phyloP scores from a whole-genome alignment of 2,888 invertebrate species.

The Chrysomela aeneicollis region DNA sequence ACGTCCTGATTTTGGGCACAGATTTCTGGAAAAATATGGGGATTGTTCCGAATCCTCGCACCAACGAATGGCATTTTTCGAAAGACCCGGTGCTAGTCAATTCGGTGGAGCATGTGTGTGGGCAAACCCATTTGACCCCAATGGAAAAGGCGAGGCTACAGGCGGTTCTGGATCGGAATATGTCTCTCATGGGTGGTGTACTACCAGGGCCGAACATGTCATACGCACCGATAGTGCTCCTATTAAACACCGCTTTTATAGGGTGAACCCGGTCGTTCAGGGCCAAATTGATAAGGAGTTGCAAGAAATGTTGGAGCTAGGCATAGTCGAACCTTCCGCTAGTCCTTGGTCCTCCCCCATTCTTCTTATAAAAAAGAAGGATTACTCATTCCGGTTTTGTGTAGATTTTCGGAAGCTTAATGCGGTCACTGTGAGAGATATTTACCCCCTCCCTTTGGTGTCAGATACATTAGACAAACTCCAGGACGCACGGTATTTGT shows the following conservation, averaged over 20 bases:
- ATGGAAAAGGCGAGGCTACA: no score
- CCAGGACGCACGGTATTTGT: no score
- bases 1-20: conserved; percentile 14
- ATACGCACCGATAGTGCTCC: conserved; percentile 19
- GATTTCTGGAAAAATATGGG: conserved; percentile 11
- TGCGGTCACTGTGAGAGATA: no score
- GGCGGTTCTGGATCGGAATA: not conserved
- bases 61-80: conserved; percentile 21
- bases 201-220: conserved; percentile 27
- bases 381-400: no score
- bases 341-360: conserved; percentile 49
- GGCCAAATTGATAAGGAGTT: conserved; percentile 22
- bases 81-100: not conserved
- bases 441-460: no score
- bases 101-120: not conserved
- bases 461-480: no score
- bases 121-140: conserved; percentile 7
- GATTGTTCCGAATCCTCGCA: conserved; percentile 1
- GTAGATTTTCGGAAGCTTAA: no score
- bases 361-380: no score
- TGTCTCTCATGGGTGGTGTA: conserved; percentile 14
- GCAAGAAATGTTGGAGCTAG: conserved; percentile 25
- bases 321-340: conserved; percentile 44
- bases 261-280: conserved; percentile 22
- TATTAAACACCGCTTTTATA: conserved; percentile 33